phyloP scores from a whole-genome alignment of 2,797 vertebrate genomes.

The Sciurus carolinensis region DNA sequence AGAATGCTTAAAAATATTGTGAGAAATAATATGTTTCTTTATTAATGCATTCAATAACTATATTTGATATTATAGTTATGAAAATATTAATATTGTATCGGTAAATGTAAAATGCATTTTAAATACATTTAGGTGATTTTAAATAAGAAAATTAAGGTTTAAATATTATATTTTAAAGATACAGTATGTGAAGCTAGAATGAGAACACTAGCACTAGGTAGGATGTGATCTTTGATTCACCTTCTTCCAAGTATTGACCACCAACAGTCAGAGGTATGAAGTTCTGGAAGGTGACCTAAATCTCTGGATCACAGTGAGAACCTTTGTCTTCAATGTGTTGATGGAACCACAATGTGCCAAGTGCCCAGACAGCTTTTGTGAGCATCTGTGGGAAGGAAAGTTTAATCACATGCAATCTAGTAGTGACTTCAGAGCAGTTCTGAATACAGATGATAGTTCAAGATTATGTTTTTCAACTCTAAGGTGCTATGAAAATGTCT shows the following conservation, averaged over 20 bases:
- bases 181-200: background rate
- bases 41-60: background rate
- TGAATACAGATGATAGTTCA: background rate
- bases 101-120: background rate
- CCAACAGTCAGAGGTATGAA: background rate
- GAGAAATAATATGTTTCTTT: background rate
- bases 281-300: background rate
- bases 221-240: background rate
- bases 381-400: background rate
- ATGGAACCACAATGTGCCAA: background rate
- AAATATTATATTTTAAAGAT: conserved; percentile 29
- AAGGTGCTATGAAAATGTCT: background rate
- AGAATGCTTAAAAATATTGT: background rate
- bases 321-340: background rate
- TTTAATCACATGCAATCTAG: background rate
- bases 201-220: background rate
- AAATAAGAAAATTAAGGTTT: background rate
- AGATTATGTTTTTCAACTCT: background rate
- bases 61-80: too few species aligned
- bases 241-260: background rate
- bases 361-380: background rate
- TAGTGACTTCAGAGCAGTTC: background rate
- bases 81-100: too few species aligned
- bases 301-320: background rate
- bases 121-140: background rate